Evolutionary conservation across 2,888 invertebrate species (phyloP), one percentile per base, ranked within the genome.

Genomic region (Tigriopus californicus): DNA sequence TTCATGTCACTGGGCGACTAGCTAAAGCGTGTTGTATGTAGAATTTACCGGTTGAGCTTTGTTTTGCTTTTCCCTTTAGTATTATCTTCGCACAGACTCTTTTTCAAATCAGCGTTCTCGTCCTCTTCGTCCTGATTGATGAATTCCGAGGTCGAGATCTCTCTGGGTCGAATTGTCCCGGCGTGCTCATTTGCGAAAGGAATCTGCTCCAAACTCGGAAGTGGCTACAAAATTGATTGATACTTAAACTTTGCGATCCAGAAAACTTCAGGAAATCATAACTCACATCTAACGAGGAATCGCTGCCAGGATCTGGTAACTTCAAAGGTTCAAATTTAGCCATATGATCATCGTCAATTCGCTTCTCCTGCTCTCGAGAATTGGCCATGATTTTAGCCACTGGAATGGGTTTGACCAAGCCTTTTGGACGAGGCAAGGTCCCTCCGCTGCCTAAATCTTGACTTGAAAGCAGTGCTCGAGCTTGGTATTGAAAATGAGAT

Each of bases 111-210:
- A 33, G 33, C 8, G n/a, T 47, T 11, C 1, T 5, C 11, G 6
- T 47, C n/a, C 6, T 47, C 24, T 2, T 18, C 18, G 1, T 18
- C 33, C 8, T 33, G 33, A 22, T 20, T 15, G 10, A 15, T 24
- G 11, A 8, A 52, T 10, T 52, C 25, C 20, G 20, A 20, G 52
- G 15, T 52, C 22, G 22, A 52, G 22, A n/a, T 15, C 15, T 52
- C 52, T 52, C 61, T 62, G 22, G 49, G 58, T 55, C 49, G 60
- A 69, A 97, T 95, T 58, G 97, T 97, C 60, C 95, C 97, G 42
- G 94, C 92, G 73, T 97, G 95, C 71, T 97, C 95, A 71, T 97
- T 95, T 65, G 95, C 95, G 73, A 97, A 97, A 46, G 95, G 95
- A 63, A 76, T 65, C 15, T 72, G 12, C 33, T 33, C 33, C 55